These are phyloP conservation scores for Polypterus bichir DNA, from an alignment of 2,113 vertebrate species.

Conservation along the genomic window DNA sequence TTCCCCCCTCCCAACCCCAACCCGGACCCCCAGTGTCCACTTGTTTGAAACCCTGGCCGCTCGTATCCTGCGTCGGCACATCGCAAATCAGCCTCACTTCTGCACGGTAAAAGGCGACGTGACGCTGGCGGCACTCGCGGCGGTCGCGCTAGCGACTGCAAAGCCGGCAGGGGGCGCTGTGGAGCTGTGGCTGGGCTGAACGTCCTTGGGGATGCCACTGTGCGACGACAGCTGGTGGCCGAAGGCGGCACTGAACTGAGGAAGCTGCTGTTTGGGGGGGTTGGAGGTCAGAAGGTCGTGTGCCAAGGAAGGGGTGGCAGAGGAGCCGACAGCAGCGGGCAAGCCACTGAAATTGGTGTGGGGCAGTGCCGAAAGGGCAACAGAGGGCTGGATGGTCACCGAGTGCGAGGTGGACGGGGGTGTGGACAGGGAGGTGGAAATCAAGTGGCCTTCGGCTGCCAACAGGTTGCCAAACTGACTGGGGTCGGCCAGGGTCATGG, in stretches of 20 bases:
- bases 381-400: constrained; percentile 81
- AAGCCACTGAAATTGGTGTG: constrained; percentile 69
- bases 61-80: neutral
- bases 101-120: constrained; percentile 72
- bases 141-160: constrained; percentile 76
- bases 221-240: constrained; percentile 94
- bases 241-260: constrained; percentile 96
- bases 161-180: constrained; percentile 92
- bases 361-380: constrained; percentile 79
- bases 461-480: constrained; percentile 84
- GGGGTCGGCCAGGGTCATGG: constrained; percentile 75
- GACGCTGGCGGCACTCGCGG: constrained; percentile 82
- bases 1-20: no score
- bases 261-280: constrained; percentile 90
- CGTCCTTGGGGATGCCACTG: constrained; percentile 97
- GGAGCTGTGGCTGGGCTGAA: constrained; percentile 98
- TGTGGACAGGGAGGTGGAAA: constrained; percentile 92
- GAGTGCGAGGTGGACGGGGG: constrained; percentile 83
- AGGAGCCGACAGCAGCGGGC: constrained; percentile 51
- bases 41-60: constrained; percentile 5
- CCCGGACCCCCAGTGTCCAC: neutral
- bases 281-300: constrained; percentile 70
- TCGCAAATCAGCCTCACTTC: constrained; percentile 48
- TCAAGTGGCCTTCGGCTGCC: constrained; percentile 79
- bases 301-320: constrained; percentile 43